Conservation (phyloP, 2,888 invertebrate species). For the Philereme transversata region DNA sequence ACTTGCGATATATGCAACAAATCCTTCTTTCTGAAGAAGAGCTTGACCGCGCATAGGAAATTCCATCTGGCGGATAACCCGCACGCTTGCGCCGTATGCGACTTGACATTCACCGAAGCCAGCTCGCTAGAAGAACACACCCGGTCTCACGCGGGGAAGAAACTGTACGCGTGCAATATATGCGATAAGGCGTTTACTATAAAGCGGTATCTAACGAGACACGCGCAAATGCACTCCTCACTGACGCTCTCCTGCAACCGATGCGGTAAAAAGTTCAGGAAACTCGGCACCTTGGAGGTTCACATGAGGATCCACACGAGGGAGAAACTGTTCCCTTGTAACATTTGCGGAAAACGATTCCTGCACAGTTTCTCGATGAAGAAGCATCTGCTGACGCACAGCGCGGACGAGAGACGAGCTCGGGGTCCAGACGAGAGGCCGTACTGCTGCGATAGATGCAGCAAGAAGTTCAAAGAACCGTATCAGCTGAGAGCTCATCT, state of each 20-base stretch:
- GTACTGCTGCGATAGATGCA: slow-evolving; percentile 11
- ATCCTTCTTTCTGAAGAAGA: background rate
- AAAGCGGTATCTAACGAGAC: background rate
- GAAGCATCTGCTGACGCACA: slow-evolving; percentile 1
- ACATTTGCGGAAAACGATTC: background rate
- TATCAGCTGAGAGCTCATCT: slow-evolving; percentile 10
- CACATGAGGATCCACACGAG: slow-evolving; percentile 2
- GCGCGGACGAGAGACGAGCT: no score
- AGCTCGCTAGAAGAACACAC: background rate
- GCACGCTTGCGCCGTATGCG: background rate
- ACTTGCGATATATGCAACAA: background rate
- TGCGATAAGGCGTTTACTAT: background rate
- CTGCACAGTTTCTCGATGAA: background rate
- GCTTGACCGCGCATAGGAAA: background rate
- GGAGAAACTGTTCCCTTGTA: slow-evolving; percentile 9
- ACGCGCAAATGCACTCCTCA: background rate
- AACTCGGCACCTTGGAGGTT: no score
- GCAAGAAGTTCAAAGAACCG: slow-evolving; percentile 14
- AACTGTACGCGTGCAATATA: background rate
- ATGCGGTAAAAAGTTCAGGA: no score
- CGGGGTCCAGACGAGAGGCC: no score
- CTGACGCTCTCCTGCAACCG: no score
- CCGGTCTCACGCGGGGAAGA: background rate
- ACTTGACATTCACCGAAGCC: background rate
- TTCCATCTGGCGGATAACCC: background rate